Conservation (phyloP, 2,888 invertebrate genomes). For the Agapostemon virescens region DNA sequence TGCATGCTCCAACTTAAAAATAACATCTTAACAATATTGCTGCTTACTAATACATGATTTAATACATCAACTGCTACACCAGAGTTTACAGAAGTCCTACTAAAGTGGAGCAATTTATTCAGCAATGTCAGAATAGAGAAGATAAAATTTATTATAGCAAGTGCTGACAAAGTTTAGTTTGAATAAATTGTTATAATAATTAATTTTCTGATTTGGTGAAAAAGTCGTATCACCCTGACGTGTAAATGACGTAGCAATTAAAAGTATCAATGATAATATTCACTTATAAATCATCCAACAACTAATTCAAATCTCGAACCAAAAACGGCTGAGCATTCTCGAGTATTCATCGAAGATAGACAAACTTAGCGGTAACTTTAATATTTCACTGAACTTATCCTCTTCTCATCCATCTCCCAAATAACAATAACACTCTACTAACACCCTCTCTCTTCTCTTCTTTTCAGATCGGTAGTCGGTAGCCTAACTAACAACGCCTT, state of each 20-base stretch:
- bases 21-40: not conserved
- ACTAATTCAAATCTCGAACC: not conserved
- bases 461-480: slow-evolving; percentile 57
- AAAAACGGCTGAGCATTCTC: too few relatives aligned
- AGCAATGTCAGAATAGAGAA: not conserved
- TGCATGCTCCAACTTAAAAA: not conserved
- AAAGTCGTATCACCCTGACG: not conserved
- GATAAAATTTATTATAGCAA: not conserved
- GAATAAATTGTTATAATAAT: not conserved
- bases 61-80: not conserved
- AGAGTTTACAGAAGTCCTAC: not conserved
- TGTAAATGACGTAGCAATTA: not conserved
- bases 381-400: not conserved
- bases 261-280: not conserved
- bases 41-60: not conserved
- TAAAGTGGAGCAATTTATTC: not conserved
- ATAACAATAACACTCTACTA: slow-evolving; percentile 52
- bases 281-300: not conserved
- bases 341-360: too few relatives aligned
- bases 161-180: not conserved
- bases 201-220: not conserved
- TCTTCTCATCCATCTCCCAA: not conserved
- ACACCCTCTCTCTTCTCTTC: slow-evolving; percentile 52
- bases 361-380: too few relatives aligned
- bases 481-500: slow-evolving; percentile 52